phyloP scores from a whole-genome alignment of 2,113 vertebrate genomes.

The Passerina amoena region DNA sequence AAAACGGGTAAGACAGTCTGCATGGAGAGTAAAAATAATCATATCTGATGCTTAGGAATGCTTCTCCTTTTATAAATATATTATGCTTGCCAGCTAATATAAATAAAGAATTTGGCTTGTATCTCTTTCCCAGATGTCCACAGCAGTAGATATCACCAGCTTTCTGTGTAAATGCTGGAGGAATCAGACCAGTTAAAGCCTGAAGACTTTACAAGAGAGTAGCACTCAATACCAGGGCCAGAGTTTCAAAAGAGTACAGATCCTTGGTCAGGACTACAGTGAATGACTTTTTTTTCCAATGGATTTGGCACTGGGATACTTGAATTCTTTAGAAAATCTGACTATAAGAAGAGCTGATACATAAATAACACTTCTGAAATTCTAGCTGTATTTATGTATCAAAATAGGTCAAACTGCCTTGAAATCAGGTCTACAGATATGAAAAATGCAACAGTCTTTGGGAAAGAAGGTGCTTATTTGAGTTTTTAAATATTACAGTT shows the following conservation, averaged over 20 bases:
- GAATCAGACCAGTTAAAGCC: neutral
- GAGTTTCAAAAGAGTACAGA: neutral
- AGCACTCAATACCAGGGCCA: neutral
- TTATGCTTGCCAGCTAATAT: neutral
- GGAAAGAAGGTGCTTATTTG: neutral
- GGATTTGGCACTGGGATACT: neutral
- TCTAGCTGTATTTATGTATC: neutral
- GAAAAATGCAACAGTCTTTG: neutral
- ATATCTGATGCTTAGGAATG: neutral
- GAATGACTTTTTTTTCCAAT: neutral
- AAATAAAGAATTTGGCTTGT: neutral
- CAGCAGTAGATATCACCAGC: neutral
- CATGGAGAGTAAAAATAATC: neutral
- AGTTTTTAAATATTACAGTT: neutral
- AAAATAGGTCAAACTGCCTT: neutral
- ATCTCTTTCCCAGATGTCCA: neutral
- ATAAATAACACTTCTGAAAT: neutral
- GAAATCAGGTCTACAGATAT: neutral
- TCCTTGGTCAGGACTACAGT: neutral
- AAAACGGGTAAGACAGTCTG: neutral
- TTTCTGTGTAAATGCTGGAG: neutral
- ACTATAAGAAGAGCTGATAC: neutral
- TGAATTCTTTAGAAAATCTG: slow-evolving; percentile 23
- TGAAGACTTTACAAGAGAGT: neutral
- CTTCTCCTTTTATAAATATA: neutral